Evolutionary conservation across 2,113 vertebrate genomes (phyloP).

Genomic region (Callipepla squamata): DNA sequence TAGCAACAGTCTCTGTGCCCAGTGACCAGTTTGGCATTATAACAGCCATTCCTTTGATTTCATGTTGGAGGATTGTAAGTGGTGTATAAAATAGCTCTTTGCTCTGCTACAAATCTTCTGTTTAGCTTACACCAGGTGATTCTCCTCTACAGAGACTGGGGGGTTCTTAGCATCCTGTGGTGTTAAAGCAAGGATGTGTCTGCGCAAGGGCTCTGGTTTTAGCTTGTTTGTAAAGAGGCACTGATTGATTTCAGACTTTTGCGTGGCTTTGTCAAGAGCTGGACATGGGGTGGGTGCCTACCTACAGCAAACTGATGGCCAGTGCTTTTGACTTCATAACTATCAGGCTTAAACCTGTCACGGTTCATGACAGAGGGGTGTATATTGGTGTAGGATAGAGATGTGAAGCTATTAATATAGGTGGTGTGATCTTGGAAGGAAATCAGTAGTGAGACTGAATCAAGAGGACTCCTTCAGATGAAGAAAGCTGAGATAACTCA

Average conservation of each 20-base stretch:
- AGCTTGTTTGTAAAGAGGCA: neutral
- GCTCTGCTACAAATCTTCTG: too few relatives aligned
- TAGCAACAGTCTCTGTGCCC: neutral
- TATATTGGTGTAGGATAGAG: neutral
- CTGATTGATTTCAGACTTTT: neutral
- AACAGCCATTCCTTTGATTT: neutral
- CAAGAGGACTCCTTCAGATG: neutral
- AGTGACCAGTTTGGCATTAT: neutral
- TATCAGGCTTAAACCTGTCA: rapidly evolving
- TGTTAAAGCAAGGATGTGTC: neutral
- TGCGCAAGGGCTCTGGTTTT: neutral
- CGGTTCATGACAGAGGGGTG: rapidly evolving
- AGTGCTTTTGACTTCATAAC: rapidly evolving
- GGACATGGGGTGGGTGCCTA: neutral
- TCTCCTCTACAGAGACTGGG: too few relatives aligned
- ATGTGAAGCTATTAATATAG: neutral
- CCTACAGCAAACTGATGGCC: rapidly evolving
- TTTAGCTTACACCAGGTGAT: neutral
- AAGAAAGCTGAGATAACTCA: rapidly evolving
- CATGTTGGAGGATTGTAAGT: neutral
- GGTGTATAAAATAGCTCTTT: neutral
- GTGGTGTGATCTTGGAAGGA: neutral
- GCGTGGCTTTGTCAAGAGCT: neutral
- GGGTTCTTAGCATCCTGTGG: too few relatives aligned
- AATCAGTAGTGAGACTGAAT: neutral